Conservation (phyloP, 2,888 invertebrate species). For the Lasioglossum pauxillum region DNA sequence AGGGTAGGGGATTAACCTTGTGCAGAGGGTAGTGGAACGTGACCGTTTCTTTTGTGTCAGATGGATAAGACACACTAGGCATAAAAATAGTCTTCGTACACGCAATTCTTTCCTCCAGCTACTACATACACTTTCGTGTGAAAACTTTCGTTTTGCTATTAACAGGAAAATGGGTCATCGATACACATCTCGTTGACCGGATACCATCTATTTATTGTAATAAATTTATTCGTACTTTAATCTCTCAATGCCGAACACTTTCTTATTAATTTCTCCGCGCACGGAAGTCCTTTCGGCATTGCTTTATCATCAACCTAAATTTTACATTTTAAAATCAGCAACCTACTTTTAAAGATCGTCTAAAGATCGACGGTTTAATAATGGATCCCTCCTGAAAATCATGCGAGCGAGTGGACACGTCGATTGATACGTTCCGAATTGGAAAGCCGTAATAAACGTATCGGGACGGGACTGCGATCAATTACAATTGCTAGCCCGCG, state of each 20-base stretch:
- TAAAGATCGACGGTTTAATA: too few species aligned
- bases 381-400: too few species aligned
- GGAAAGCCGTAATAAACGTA: too few species aligned
- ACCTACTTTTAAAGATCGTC: too few species aligned
- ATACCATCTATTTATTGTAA: background rate
- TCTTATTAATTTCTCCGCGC: background rate
- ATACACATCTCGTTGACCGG: background rate
- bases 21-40: constrained; percentile 4
- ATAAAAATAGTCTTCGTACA: background rate
- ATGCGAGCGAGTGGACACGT: too few species aligned
- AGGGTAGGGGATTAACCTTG: background rate
- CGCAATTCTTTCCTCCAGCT: background rate
- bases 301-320: background rate
- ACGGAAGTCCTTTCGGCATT: background rate
- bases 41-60: constrained; percentile 1
- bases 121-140: background rate
- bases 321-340: too few species aligned
- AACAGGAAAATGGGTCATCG: background rate
- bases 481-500: too few species aligned
- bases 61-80: background rate
- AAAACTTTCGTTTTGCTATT: background rate
- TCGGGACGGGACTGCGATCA: too few species aligned
- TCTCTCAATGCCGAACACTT: background rate
- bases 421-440: too few species aligned
- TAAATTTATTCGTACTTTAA: background rate